A percentile compares a stretch with the other conserved stretches of the same genome.
These are phyloP conservation scores for Aphis gossypii DNA, from an alignment of 1,140 invertebrate species.

Conservation along the genomic window DNA sequence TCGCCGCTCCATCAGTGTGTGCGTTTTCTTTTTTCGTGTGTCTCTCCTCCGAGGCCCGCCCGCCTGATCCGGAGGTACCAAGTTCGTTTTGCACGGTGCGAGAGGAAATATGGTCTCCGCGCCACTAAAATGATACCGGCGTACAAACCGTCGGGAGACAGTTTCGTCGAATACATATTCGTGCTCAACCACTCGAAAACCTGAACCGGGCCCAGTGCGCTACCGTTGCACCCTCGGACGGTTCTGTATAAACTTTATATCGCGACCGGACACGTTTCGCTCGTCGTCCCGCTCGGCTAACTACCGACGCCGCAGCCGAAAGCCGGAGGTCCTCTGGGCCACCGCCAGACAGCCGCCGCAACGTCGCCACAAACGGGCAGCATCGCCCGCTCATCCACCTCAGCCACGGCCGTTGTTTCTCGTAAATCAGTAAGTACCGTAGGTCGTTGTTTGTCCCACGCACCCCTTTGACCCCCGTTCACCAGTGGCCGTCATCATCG, in stretches of 20 bases:
- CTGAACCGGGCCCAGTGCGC: constrained; percentile 11
- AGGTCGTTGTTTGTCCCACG: neutral
- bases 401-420: neutral
- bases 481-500: neutral
- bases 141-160: constrained; percentile 46
- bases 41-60: neutral
- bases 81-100: neutral
- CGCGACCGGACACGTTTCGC: neutral
- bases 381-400: neutral
- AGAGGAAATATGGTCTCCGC: constrained; percentile 16
- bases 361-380: neutral
- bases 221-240: constrained; percentile 1
- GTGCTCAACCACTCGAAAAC: constrained; percentile 54
- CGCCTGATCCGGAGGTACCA: neutral
- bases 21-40: neutral
- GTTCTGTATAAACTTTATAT: neutral
- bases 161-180: constrained; percentile 56
- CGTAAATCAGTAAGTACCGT: constrained; percentile 44
- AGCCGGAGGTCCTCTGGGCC: neutral
- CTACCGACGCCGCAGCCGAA: neutral
- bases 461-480: neutral
- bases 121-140: constrained; percentile 53
- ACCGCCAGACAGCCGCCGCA: neutral
- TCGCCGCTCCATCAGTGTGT: neutral
- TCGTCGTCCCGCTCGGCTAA: neutral